phyloP scores from a whole-genome alignment of 2,113 vertebrate genomes.

The Gambusia holbrooki region DNA sequence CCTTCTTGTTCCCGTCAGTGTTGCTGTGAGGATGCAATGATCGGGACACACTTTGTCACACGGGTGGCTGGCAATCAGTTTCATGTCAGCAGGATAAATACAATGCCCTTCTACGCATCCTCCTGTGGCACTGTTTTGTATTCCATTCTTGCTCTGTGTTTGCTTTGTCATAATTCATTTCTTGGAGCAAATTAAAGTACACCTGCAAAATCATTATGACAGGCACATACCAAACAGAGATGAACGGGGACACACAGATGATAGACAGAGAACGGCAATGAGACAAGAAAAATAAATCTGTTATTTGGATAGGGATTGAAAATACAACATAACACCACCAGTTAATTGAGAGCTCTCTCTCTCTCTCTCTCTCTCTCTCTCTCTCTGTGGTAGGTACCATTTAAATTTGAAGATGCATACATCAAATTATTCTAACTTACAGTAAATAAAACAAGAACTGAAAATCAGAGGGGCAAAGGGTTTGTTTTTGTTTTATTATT shows the following conservation, averaged over 20 bases:
- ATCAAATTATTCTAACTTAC: not conserved
- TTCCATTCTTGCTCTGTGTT: slow-evolving; percentile 23
- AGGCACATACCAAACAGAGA: slow-evolving; percentile 15
- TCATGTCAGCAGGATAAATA: slow-evolving; percentile 8
- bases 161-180: slow-evolving; percentile 44
- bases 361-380: not conserved
- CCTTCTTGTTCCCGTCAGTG: not conserved
- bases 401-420: not conserved
- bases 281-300: not conserved
- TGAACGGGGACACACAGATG: not conserved
- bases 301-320: not conserved
- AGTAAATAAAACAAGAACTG: not conserved
- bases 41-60: slow-evolving; percentile 6
- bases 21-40: slow-evolving; percentile 1
- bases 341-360: not conserved
- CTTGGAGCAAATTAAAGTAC: slow-evolving; percentile 36
- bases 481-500: no score
- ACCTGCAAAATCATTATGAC: slow-evolving; percentile 40
- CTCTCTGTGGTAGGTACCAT: not conserved
- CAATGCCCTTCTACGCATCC: not conserved
- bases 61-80: slow-evolving; percentile 13
- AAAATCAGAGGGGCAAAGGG: no score
- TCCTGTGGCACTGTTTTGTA: slow-evolving; percentile 16
- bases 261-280: not conserved
- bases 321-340: not conserved